phyloP scores from a whole-genome alignment of 2,888 invertebrate species.

The Microctonus aethiopoides region DNA sequence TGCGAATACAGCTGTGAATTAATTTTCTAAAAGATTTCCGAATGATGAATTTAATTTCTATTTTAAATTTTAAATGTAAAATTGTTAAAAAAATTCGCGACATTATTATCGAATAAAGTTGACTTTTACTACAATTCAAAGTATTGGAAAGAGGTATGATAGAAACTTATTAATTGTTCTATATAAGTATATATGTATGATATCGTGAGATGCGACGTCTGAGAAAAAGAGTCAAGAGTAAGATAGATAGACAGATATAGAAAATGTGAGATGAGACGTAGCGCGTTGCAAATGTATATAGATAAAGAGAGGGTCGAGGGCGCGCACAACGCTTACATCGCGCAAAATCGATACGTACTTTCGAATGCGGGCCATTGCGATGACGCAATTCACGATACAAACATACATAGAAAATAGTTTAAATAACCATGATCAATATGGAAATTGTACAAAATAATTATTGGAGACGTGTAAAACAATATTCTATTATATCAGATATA shows the following conservation, averaged over 20 bases:
- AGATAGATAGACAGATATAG: neutral
- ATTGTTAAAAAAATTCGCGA: neutral
- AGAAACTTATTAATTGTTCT: neutral
- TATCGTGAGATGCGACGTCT: neutral
- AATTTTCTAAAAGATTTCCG: neutral
- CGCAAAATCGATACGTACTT: conserved; percentile 48
- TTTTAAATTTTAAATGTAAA: neutral
- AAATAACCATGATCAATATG: neutral
- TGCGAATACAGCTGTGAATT: neutral
- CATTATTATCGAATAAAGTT: no score
- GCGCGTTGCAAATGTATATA: neutral
- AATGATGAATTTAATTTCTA: neutral
- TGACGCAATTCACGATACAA: conserved; percentile 51
- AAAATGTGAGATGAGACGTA: neutral
- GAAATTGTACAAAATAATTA: neutral
- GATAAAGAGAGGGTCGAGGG: conserved; percentile 22
- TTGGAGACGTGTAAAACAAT: neutral
- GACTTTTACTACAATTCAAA: neutral
- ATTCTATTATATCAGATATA: neutral
- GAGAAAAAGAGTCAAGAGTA: neutral
- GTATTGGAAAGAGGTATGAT: neutral
- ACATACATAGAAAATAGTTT: conserved; percentile 3
- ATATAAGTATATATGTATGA: neutral
- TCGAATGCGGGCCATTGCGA: conserved; percentile 50
- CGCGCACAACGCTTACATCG: conserved; percentile 34